phyloP scores from a whole-genome alignment of 1,140 invertebrate genomes.

The Cydia splendana region DNA sequence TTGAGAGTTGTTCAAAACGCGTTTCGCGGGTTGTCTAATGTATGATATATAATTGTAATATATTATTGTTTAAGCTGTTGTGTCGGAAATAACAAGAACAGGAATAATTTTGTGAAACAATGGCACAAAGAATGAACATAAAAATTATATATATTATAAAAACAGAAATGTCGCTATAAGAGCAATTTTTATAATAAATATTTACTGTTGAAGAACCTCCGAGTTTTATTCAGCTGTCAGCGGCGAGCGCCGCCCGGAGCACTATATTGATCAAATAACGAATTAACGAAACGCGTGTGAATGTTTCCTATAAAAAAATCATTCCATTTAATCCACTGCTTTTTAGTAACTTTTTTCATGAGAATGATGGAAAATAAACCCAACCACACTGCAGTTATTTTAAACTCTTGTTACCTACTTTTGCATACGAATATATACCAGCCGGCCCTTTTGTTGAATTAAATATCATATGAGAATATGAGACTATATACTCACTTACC shows the following conservation, averaged over 20 bases:
- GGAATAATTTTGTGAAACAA: conserved; percentile 80
- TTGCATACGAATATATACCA: background rate
- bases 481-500: background rate
- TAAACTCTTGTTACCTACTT: background rate
- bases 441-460: background rate
- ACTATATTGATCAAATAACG: conserved; percentile 30
- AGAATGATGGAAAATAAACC: background rate
- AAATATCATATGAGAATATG: background rate
- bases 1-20: conserved; percentile 63
- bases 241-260: conserved; percentile 2
- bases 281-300: conserved; percentile 25
- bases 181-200: conserved; percentile 80
- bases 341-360: background rate
- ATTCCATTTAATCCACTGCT: conserved; percentile 22
- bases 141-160: conserved; percentile 80
- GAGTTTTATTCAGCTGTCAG: conserved; percentile 55
- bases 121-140: conserved; percentile 79
- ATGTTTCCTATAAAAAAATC: conserved; percentile 11
- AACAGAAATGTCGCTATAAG: conserved; percentile 79
- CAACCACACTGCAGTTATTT: background rate
- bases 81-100: conserved; percentile 79
- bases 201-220: conserved; percentile 76
- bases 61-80: conserved; percentile 79
- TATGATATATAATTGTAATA: conserved; percentile 75
- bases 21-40: conserved; percentile 66